phyloP scores from a whole-genome alignment of 1,140 invertebrate genomes.

The Tetramorium alpestre region DNA sequence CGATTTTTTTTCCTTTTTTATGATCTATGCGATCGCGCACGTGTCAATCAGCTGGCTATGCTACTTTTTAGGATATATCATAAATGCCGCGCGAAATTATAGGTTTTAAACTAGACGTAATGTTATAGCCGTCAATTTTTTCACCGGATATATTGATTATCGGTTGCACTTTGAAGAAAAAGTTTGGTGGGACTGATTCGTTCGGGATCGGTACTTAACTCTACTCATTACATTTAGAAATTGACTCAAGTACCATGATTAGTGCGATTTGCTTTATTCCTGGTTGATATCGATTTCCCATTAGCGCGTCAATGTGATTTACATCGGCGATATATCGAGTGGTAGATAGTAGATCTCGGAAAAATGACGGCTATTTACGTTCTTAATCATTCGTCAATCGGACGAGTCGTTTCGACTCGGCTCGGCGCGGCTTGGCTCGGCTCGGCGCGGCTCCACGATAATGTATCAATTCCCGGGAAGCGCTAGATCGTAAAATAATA shows the following conservation, averaged over 20 bases:
- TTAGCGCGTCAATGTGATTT: conserved; percentile 8
- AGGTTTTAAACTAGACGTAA: conserved; percentile 21
- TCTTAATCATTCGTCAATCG: conserved; percentile 38
- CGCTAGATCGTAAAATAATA: conserved; percentile 79
- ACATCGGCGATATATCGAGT: conserved; percentile 10
- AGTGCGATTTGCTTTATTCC: neutral
- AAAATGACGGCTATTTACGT: conserved; percentile 35
- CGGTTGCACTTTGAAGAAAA: neutral
- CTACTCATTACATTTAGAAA: neutral
- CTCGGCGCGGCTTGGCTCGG: neutral
- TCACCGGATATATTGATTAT: conserved; percentile 34
- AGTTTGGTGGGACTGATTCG: neutral
- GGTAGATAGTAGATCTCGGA: conserved; percentile 24
- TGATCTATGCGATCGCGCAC: neutral
- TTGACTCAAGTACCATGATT: conserved; percentile 2
- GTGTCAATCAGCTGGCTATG: neutral
- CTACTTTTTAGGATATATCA: conserved; percentile 16
- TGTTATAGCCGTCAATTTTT: conserved; percentile 3
- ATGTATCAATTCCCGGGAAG: conserved; percentile 76
- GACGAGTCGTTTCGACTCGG: neutral
- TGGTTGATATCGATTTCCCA: conserved; percentile 24
- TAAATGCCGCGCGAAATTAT: conserved; percentile 28
- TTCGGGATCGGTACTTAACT: conserved; percentile 3
- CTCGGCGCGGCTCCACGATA: conserved; percentile 58
- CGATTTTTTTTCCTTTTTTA: neutral